phyloP scores from a whole-genome alignment of 2,797 vertebrate genomes.

The Serranus cabrilla region DNA sequence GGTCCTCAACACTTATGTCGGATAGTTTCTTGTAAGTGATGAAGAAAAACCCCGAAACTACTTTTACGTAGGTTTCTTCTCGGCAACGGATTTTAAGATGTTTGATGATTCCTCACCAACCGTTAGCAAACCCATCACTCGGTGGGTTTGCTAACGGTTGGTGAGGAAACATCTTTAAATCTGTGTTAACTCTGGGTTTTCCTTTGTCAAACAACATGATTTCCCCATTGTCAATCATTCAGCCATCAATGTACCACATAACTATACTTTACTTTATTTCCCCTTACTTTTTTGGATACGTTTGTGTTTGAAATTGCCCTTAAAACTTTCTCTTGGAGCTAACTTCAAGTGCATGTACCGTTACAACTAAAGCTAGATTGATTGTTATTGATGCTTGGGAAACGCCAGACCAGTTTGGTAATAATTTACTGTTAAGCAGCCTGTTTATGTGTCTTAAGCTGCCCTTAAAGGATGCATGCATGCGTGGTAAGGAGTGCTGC shows the following conservation, averaged over 20 bases:
- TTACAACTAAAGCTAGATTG: too few species aligned
- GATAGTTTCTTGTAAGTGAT: background rate
- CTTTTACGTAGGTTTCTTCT: background rate
- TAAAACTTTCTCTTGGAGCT: background rate
- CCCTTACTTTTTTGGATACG: background rate
- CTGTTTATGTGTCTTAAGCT: background rate
- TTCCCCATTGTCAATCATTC: background rate
- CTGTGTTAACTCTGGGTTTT: background rate
- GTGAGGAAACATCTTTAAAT: conserved; percentile 16
- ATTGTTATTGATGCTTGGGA: background rate
- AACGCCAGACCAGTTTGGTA: background rate
- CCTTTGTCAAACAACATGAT: background rate
- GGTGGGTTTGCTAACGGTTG: conserved; percentile 42
- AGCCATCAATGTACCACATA: rapidly evolving
- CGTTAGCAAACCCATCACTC: too few species aligned
- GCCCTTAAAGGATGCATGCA: conserved; percentile 2
- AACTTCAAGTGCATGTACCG: background rate
- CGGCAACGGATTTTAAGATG: background rate
- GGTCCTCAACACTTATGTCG: conserved; percentile 7
- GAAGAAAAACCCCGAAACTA: background rate
- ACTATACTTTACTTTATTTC: too few species aligned
- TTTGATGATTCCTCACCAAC: too few species aligned
- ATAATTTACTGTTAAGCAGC: background rate
- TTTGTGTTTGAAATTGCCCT: background rate
- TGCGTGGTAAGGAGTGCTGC: background rate